Evolutionary conservation across 1,140 invertebrate species (phyloP).

Genomic region (Brachystomella parvula): DNA sequence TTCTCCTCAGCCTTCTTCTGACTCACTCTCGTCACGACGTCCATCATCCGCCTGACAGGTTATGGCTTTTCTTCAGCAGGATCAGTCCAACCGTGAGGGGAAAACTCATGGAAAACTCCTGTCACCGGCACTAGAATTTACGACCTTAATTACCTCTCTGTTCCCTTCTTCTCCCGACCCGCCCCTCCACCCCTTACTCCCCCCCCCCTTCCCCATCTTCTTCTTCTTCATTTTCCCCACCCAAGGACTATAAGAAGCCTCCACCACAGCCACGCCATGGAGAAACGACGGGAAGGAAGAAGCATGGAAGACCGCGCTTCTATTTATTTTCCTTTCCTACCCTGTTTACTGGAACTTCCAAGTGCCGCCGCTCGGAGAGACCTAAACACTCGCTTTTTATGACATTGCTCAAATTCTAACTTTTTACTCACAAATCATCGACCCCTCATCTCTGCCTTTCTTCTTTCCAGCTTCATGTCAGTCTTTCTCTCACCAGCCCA

Average conservation of each 20-base stretch:
- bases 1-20: constrained; percentile 25
- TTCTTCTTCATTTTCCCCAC: background rate
- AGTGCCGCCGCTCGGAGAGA: constrained; percentile 19
- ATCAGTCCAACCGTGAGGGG: constrained; percentile 34
- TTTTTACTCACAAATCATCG: background rate
- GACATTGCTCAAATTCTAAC: constrained; percentile 26
- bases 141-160: constrained; percentile 36
- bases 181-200: background rate
- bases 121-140: constrained; percentile 36
- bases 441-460: background rate
- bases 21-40: constrained; percentile 36
- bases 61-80: constrained; percentile 29
- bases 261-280: background rate
- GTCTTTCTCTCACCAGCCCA: background rate
- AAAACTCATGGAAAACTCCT: constrained; percentile 25
- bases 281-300: background rate
- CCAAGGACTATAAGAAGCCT: background rate
- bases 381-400: constrained; percentile 30
- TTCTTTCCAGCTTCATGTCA: background rate
- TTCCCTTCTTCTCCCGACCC: background rate
- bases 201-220: background rate
- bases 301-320: background rate
- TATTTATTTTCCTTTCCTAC: constrained; percentile 27
- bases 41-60: constrained; percentile 37
- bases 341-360: constrained; percentile 28